Evolutionary conservation across 1,140 invertebrate genomes (phyloP), one percentile per base, ranked within the genome.

Genomic region (Alviniconcha marisindica): DNA sequence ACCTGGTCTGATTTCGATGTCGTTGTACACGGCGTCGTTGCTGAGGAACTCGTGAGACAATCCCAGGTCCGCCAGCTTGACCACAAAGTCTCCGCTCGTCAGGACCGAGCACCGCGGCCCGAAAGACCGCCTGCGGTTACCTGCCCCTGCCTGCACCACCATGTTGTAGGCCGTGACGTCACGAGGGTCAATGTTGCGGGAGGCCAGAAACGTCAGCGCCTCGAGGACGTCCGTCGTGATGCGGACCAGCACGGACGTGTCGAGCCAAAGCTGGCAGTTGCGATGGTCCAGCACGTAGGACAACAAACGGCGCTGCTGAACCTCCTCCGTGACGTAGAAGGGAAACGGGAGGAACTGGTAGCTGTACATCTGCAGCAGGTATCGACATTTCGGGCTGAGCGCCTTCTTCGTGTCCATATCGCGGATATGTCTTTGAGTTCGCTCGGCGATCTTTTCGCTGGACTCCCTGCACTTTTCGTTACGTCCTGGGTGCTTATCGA

Each of bases 161-260:
- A 63, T 66, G 40, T 80, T 54, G 76, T 77, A 77, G 15, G 76
- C 48, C 2, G 76, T 77, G 44, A 77, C 44, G 76, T 77, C 76
- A 51, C 76, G 76, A 21, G 44, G 40, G 48, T 33, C 76, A 21
- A 56, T 77, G 44, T 21, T 10, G 0, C 33, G 21, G 44, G 42
- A 51, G 28, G 24, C 4, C 24, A 77, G 33, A 36, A 54, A 77
- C 33, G 18, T 31, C 66, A 71, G 33, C 10, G 14, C 66, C 10
- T 38, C n/a, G 28, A 40, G 28, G 66, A 71, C 31, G 7, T 71
- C 3, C 4, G 2, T 2, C 66, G 14, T 71, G 66, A 71, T 33
- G 66, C 36, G 66, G 31, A 2, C 5, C 66, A 36, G 28, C 3
- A 24, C 24, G 10, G 66, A 7, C 31, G 5, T 38, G 28, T 71